These are phyloP conservation scores for Neria commutata DNA, from an alignment of 2,888 invertebrate species.

Conservation along the genomic window DNA sequence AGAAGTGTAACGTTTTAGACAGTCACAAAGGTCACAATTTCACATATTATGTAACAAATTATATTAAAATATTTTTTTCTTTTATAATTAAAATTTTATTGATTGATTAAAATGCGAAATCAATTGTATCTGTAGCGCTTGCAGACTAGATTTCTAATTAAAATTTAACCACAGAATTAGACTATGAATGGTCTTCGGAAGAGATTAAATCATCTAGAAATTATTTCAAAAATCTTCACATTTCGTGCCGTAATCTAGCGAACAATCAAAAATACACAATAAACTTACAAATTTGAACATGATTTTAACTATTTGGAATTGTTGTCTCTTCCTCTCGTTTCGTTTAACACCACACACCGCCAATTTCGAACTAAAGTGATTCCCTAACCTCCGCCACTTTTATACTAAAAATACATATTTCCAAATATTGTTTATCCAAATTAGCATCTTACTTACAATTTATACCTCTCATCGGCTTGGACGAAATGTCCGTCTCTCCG, in stretches of 20 bases:
- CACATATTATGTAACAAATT: no score
- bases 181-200: no score
- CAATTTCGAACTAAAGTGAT: slow-evolving; percentile 35
- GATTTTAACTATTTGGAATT: slow-evolving; percentile 24
- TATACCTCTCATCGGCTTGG: slow-evolving; percentile 9
- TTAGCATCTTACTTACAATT: slow-evolving; percentile 50
- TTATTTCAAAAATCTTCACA: not conserved
- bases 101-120: no score
- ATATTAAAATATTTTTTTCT: no score
- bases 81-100: no score
- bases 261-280: not conserved
- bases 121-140: no score
- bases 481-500: not conserved
- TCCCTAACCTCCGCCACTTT: slow-evolving; percentile 40
- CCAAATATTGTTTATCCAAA: slow-evolving; percentile 32
- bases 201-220: not conserved
- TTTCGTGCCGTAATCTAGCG: not conserved
- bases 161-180: no score
- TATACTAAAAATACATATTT: slow-evolving; percentile 38
- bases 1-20: no score
- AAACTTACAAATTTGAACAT: slow-evolving; percentile 48
- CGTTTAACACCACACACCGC: slow-evolving; percentile 34
- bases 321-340: slow-evolving; percentile 24
- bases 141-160: no score
- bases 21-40: no score